These are phyloP conservation scores for Cecidostiba fungosa DNA, from an alignment of 2,888 invertebrate species.

Conservation along the genomic window DNA sequence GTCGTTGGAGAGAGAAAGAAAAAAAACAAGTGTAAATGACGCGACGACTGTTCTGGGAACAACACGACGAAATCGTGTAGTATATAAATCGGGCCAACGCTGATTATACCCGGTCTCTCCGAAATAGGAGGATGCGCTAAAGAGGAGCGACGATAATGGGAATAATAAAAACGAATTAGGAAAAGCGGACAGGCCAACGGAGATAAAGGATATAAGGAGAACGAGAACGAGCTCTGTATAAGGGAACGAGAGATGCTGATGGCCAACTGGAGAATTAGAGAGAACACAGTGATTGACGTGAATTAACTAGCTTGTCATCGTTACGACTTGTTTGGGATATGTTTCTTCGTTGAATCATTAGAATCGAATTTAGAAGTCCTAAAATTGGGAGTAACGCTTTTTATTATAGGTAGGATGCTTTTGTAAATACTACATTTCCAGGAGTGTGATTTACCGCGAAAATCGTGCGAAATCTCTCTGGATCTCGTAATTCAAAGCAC, in stretches of 20 bases:
- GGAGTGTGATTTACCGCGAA: no score
- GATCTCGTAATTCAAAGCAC: no score
- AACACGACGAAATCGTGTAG: background rate
- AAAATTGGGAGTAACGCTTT: no score
- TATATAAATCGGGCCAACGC: background rate
- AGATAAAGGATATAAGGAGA: slow-evolving; percentile 15
- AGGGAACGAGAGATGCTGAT: background rate
- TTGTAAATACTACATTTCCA: no score
- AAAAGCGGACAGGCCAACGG: background rate
- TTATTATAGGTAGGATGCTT: no score
- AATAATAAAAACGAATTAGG: background rate
- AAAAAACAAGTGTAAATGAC: no score
- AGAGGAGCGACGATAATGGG: background rate
- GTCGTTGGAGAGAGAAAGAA: background rate
- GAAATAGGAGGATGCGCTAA: background rate
- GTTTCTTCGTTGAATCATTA: background rate
- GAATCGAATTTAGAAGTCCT: no score
- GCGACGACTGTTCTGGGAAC: background rate
- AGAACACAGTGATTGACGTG: background rate
- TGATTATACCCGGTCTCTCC: background rate
- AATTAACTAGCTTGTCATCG: background rate
- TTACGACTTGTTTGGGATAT: background rate
- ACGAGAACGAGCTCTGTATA: slow-evolving; percentile 11
- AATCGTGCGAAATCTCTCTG: no score
- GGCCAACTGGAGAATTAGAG: background rate